These are phyloP conservation scores for Labrus mixtus DNA, from an alignment of 2,113 vertebrate genomes.

Conservation along the genomic window DNA sequence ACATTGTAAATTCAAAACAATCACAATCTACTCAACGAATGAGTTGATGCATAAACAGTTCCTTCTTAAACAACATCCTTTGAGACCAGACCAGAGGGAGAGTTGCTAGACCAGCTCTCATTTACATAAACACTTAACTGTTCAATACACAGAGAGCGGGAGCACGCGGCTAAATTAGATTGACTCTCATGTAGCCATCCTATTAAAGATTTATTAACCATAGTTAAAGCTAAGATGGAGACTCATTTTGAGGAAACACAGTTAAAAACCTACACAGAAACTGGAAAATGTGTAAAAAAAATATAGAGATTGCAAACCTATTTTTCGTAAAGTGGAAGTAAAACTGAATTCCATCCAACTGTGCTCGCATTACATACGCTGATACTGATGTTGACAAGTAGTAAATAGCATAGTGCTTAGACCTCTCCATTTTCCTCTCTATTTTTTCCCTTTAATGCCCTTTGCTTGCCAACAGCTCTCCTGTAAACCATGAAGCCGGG, in stretches of 20 bases:
- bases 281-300: background rate
- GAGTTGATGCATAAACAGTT: slow-evolving; percentile 24
- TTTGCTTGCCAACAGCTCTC: slow-evolving; percentile 53
- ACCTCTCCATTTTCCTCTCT: slow-evolving; percentile 41
- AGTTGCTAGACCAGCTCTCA: slow-evolving; percentile 35
- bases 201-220: slow-evolving; percentile 78
- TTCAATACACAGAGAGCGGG: slow-evolving; percentile 52
- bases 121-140: slow-evolving; percentile 76
- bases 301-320: slow-evolving; percentile 19
- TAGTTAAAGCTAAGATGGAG: slow-evolving; percentile 53
- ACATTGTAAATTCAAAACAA: background rate
- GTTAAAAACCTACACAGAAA: slow-evolving; percentile 36
- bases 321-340: slow-evolving; percentile 43
- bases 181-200: slow-evolving; percentile 61
- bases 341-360: slow-evolving; percentile 39
- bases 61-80: slow-evolving; percentile 28
- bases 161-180: slow-evolving; percentile 55
- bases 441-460: slow-evolving; percentile 39
- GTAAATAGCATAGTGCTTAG: slow-evolving; percentile 40
- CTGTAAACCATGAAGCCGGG: slow-evolving; percentile 58
- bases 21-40: background rate
- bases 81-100: slow-evolving; percentile 52
- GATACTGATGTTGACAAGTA: slow-evolving; percentile 53
- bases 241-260: slow-evolving; percentile 34
- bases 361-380: slow-evolving; percentile 48